Conservation (phyloP, 2,888 invertebrate genomes). For the Fabriciana adippe region DNA sequence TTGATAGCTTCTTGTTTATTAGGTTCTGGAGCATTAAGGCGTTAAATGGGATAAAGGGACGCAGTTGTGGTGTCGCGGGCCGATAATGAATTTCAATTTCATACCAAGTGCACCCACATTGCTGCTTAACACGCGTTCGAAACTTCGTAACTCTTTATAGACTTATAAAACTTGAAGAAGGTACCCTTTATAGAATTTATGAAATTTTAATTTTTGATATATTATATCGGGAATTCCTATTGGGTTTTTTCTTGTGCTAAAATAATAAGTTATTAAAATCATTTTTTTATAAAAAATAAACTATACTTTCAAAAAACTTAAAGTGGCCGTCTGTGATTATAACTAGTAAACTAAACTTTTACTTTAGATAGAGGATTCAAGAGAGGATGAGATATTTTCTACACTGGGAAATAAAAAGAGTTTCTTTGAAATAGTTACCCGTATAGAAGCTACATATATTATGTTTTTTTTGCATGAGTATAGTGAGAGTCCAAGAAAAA, state of each 20-base stretch:
- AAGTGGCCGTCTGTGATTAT: no score
- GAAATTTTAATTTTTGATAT: not conserved
- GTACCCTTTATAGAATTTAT: no score
- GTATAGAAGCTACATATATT: no score
- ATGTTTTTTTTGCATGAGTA: no score
- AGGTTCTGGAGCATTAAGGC: conserved; percentile 33
- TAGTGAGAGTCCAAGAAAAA: no score
- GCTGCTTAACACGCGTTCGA: conserved; percentile 42
- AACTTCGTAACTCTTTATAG: conserved; percentile 24
- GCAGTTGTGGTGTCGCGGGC: conserved; percentile 69
- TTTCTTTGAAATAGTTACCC: no score
- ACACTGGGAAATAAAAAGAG: no score
- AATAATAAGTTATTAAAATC: no score
- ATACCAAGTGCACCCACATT: conserved; percentile 64
- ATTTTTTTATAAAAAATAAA: no score
- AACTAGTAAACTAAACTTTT: no score
- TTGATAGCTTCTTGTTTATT: conserved; percentile 1
- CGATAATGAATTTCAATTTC: conserved; percentile 81
- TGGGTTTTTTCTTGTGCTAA: not conserved
- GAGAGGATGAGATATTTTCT: no score
- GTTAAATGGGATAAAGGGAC: conserved; percentile 54
- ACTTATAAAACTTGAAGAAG: not conserved
- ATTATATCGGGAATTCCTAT: not conserved
- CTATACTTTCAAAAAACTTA: no score
- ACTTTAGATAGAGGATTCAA: not conserved